Conservation (phyloP, 2,113 vertebrate species). For the Stomatorhinus ivindoensis region DNA sequence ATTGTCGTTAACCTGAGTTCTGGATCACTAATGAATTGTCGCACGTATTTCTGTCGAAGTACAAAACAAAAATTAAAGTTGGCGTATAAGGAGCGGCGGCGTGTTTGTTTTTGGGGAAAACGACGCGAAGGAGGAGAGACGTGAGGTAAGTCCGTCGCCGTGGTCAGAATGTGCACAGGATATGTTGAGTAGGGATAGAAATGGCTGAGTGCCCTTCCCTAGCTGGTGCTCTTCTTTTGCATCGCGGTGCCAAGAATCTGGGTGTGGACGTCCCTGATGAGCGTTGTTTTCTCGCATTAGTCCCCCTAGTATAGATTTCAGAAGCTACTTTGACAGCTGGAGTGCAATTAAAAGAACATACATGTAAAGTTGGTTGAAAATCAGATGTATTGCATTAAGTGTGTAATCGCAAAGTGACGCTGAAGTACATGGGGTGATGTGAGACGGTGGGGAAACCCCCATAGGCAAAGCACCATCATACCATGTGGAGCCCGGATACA, state of each 20-base stretch:
- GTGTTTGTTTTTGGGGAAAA: not conserved
- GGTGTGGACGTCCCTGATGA: not conserved
- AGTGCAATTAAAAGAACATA: not conserved
- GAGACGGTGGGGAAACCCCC: not conserved
- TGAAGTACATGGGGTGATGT: not conserved
- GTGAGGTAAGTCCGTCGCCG: not conserved
- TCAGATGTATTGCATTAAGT: not conserved
- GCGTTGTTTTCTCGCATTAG: not conserved
- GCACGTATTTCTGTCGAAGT: conserved; percentile 54
- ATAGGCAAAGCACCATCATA: not conserved
- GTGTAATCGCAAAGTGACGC: not conserved
- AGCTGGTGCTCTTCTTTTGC: too few relatives aligned
- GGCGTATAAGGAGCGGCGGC: conserved; percentile 20
- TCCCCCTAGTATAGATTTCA: not conserved
- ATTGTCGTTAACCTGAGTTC: conserved; percentile 42
- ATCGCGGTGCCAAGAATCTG: not conserved
- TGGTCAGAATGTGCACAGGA: not conserved
- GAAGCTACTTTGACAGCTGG: not conserved
- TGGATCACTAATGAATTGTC: conserved; percentile 47
- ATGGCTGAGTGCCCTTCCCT: not conserved
- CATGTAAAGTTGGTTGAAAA: not conserved
- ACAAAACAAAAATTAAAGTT: conserved; percentile 56
- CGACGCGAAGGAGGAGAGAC: not conserved
- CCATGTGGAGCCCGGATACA: not conserved
- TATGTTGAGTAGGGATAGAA: not conserved